A percentile compares a stretch with the other conserved stretches of the same genome.
Conservation (phyloP, 2,888 invertebrate genomes). For the Loripinus fragilis region DNA sequence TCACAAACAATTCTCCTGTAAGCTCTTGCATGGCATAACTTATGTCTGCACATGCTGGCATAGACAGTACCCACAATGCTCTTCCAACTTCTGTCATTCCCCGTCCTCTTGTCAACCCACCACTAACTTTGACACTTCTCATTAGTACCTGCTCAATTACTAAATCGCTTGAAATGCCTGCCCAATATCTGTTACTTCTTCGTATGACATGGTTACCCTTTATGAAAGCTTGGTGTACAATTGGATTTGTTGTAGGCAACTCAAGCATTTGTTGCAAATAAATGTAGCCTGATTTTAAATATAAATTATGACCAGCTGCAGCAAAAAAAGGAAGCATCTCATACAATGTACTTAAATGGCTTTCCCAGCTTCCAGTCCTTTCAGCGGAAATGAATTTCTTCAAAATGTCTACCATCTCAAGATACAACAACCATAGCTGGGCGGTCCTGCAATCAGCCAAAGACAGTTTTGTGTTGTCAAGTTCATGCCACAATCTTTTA, state of each 20-base stretch:
- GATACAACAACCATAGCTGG: constrained; percentile 36
- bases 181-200: constrained; percentile 64
- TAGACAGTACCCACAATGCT: constrained; percentile 47
- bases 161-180: constrained; percentile 65
- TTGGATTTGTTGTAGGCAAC: constrained; percentile 42
- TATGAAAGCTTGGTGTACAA: constrained; percentile 44
- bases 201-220: constrained; percentile 59
- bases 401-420: constrained; percentile 35
- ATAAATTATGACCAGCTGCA: constrained; percentile 61
- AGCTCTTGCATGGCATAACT: constrained; percentile 49
- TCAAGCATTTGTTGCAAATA: constrained; percentile 49
- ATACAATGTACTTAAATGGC: constrained; percentile 21
- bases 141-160: constrained; percentile 70
- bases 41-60: no score
- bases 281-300: constrained; percentile 46
- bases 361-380: constrained; percentile 32
- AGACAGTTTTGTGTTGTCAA: background rate
- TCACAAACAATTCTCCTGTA: constrained; percentile 22
- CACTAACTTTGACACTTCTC: constrained; percentile 60
- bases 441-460: background rate
- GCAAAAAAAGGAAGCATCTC: constrained; percentile 58
- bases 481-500: background rate
- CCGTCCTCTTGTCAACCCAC: constrained; percentile 60
- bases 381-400: constrained; percentile 32
- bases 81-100: constrained; percentile 61